Conservation (phyloP, 2,797 vertebrate species). For the Benthosema pterotum region DNA sequence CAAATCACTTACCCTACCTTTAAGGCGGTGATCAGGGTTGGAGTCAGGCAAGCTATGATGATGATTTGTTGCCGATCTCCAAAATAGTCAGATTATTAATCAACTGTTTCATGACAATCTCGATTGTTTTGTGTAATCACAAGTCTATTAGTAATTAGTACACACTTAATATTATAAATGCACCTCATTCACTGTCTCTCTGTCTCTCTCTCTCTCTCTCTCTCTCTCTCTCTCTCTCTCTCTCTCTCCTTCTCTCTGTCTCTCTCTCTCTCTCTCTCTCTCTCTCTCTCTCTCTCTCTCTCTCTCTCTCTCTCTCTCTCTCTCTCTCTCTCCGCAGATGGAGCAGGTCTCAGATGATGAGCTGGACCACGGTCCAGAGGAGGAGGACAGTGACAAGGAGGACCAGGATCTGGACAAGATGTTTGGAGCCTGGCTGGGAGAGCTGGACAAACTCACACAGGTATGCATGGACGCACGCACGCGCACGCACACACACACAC, state of each 20-base stretch:
- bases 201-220: background rate
- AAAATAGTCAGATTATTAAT: too few relatives aligned
- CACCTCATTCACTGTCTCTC: background rate
- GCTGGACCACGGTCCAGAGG: constrained; percentile 89
- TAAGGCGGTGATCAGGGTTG: too few relatives aligned
- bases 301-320: background rate
- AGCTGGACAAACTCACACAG: constrained; percentile 97
- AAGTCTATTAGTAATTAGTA: background rate
- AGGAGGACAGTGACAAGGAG: constrained; percentile 98
- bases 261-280: background rate
- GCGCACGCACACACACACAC: background rate
- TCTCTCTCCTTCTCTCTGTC: background rate
- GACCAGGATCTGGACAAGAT: constrained; percentile 98
- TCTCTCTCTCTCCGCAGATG: constrained; percentile 82
- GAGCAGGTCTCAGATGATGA: constrained; percentile 97
- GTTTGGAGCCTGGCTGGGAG: constrained; percentile 98
- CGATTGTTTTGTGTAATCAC: too few relatives aligned
- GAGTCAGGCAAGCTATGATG: too few relatives aligned
- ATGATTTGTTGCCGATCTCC: too few relatives aligned
- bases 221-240: background rate
- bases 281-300: background rate
- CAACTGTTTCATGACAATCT: too few relatives aligned
- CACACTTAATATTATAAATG: background rate
- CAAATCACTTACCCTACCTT: too few relatives aligned
- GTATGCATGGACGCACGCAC: constrained; percentile 61